Evolutionary conservation across 1,140 invertebrate species (phyloP).

Genomic region (Ectropis grisescens): DNA sequence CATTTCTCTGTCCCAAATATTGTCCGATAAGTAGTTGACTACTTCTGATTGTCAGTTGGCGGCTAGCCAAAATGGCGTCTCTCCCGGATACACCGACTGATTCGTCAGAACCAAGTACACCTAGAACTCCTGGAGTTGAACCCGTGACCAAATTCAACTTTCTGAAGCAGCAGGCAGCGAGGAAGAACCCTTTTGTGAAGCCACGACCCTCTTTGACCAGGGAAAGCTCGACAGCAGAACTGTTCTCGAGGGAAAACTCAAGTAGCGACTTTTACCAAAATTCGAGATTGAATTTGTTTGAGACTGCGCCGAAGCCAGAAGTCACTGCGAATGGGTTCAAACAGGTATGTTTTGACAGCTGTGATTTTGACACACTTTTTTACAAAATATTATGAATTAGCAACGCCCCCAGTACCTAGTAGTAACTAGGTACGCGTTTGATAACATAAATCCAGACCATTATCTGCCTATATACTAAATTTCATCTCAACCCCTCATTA

Average conservation of each 20-base stretch:
- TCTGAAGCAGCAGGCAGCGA: slow-evolving; percentile 37
- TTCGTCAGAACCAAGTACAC: slow-evolving; percentile 32
- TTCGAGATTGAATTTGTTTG: slow-evolving; percentile 54
- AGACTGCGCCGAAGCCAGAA: slow-evolving; percentile 50
- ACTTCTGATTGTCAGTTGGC: too few species aligned
- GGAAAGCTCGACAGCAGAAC: slow-evolving; percentile 48
- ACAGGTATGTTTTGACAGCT: slow-evolving; percentile 67
- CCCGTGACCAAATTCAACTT: slow-evolving; percentile 47
- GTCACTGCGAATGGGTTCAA: slow-evolving; percentile 61
- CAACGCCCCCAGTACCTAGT: too few species aligned
- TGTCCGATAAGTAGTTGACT: too few species aligned
- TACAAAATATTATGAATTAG: too few species aligned
- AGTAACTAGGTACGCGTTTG: too few species aligned
- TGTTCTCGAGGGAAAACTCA: slow-evolving; percentile 50
- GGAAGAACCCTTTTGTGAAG: slow-evolving; percentile 48
- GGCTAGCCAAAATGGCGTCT: too few species aligned
- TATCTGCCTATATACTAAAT: too few species aligned
- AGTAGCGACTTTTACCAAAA: slow-evolving; percentile 56
- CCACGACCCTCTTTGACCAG: slow-evolving; percentile 44
- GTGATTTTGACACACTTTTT: too few species aligned
- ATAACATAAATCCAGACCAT: too few species aligned
- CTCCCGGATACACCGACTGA: slow-evolving; percentile 14
- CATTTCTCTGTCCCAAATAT: too few species aligned
- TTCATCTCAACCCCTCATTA: too few species aligned
- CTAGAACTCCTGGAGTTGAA: slow-evolving; percentile 33